A percentile compares a stretch with the other conserved stretches of the same genome.
Conservation (phyloP, 2,888 invertebrate species). For the Drosophila neotestacea region DNA sequence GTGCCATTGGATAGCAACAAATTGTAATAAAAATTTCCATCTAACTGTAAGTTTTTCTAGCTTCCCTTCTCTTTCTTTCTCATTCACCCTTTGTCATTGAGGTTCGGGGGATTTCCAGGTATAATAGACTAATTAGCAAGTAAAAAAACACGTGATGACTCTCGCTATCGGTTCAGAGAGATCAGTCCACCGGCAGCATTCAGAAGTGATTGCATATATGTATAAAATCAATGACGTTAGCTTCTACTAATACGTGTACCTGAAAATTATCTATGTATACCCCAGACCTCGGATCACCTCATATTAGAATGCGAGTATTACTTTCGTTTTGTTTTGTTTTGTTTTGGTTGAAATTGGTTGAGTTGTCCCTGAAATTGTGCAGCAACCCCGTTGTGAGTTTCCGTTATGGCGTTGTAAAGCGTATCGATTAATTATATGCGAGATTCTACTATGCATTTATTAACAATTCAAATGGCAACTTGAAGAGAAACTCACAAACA, state of each 20-base stretch:
- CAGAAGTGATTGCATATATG: slow-evolving; percentile 33
- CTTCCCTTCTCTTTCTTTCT: neutral
- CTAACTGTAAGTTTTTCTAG: neutral
- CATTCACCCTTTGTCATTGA: neutral
- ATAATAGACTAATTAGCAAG: slow-evolving; percentile 48
- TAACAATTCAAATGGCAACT: slow-evolving; percentile 74
- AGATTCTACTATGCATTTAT: slow-evolving; percentile 54
- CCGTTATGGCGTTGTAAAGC: slow-evolving; percentile 55
- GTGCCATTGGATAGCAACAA: too few relatives aligned
- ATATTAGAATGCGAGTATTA: neutral
- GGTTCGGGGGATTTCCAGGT: slow-evolving; percentile 60
- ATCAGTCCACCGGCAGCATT: slow-evolving; percentile 45
- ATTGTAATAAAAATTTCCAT: neutral
- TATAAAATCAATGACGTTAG: slow-evolving; percentile 29
- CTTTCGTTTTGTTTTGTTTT: slow-evolving; percentile 17
- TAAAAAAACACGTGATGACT: slow-evolving; percentile 67
- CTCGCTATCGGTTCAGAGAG: slow-evolving; percentile 67
- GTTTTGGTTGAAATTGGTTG: slow-evolving; percentile 5
- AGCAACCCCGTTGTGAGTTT: slow-evolving; percentile 66
- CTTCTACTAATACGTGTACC: neutral
- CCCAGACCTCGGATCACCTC: slow-evolving; percentile 6
- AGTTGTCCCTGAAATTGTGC: slow-evolving; percentile 78
- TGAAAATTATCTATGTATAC: neutral
- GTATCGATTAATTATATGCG: slow-evolving; percentile 61
- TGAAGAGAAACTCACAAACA: slow-evolving; percentile 25